These are phyloP conservation scores for Apis dorsata DNA, from an alignment of 1,140 invertebrate species.

Conservation along the genomic window DNA sequence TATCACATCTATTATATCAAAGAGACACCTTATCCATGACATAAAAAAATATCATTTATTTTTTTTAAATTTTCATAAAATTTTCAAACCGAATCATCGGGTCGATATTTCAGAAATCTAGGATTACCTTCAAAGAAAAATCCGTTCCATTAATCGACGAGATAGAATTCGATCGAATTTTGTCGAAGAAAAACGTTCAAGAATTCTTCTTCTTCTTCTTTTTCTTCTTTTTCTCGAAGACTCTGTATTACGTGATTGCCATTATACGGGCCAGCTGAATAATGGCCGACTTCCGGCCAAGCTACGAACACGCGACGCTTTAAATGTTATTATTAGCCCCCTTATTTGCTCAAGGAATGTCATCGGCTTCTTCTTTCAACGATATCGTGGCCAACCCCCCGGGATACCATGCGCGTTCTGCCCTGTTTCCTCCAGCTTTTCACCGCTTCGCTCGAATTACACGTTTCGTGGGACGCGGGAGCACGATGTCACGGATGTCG, in stretches of 20 bases:
- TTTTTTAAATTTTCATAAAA: too few species aligned
- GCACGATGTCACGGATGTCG: not conserved
- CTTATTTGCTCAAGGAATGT: constrained; percentile 49
- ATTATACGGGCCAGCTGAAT: constrained; percentile 11
- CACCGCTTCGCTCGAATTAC: constrained; percentile 2
- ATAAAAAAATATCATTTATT: too few species aligned
- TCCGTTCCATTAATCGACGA: too few species aligned
- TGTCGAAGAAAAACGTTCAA: too few species aligned
- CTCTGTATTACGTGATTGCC: constrained; percentile 29
- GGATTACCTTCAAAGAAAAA: too few species aligned
- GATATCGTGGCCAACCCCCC: not conserved
- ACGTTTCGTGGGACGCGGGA: not conserved
- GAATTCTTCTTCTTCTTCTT: not conserved
- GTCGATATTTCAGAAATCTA: too few species aligned
- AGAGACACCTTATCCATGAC: too few species aligned
- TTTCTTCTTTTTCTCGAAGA: not conserved
- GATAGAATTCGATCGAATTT: too few species aligned
- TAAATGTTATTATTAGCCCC: constrained; percentile 45
- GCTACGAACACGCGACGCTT: constrained; percentile 41
- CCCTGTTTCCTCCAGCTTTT: constrained; percentile 27
- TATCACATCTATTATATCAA: too few species aligned
- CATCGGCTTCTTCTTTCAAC: constrained; percentile 46
- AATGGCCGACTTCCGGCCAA: constrained; percentile 35
- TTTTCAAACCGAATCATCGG: too few species aligned
- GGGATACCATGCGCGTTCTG: constrained; percentile 21